A percentile compares a stretch with the other conserved stretches of the same genome.
These are phyloP conservation scores for Acanthaster planci DNA, from an alignment of 35 echinoderm and acorn worm species.

Conservation along the genomic window DNA sequence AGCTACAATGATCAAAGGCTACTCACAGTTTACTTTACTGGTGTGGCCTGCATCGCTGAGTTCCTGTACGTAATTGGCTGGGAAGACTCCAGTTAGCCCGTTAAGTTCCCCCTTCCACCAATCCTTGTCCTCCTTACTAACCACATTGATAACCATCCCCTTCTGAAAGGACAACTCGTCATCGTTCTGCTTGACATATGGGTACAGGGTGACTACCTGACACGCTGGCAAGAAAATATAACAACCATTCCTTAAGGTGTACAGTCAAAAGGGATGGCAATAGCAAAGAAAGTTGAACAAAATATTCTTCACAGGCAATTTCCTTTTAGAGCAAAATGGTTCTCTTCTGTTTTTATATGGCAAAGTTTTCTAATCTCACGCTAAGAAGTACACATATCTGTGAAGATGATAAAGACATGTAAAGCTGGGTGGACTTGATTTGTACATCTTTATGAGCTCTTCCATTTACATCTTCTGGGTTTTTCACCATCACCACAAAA, in stretches of 20 bases:
- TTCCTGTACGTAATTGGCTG: slow-evolving; percentile 96
- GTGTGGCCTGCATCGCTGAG: slow-evolving; percentile 58
- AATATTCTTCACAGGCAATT: too few species aligned
- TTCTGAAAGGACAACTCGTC: slow-evolving; percentile 93
- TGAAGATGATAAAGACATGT: too few species aligned
- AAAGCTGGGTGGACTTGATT: too few species aligned
- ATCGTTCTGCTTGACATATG: slow-evolving; percentile 81
- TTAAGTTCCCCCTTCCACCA: slow-evolving; percentile 99
- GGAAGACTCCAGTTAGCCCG: slow-evolving; percentile 78
- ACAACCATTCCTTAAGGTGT: too few species aligned
- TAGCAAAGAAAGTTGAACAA: too few species aligned
- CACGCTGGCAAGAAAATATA: slow-evolving; percentile 52
- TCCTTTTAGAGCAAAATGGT: too few species aligned
- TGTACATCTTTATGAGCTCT: too few species aligned
- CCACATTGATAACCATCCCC: slow-evolving; percentile 89
- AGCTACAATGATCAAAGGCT: slow-evolving; percentile 14
- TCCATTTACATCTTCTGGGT: too few species aligned
- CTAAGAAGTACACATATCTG: too few species aligned
- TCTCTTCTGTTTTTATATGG: too few species aligned
- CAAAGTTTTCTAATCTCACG: too few species aligned
- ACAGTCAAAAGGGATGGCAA: neutral
- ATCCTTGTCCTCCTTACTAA: slow-evolving; percentile 86
- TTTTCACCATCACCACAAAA: too few species aligned
- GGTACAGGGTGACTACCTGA: slow-evolving; percentile 92
- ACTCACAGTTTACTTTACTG: slow-evolving; percentile 85